Evolutionary conservation across 2,888 invertebrate species (phyloP), one percentile per base, ranked within the genome.

Genomic region (Gymnocheta viridis): DNA sequence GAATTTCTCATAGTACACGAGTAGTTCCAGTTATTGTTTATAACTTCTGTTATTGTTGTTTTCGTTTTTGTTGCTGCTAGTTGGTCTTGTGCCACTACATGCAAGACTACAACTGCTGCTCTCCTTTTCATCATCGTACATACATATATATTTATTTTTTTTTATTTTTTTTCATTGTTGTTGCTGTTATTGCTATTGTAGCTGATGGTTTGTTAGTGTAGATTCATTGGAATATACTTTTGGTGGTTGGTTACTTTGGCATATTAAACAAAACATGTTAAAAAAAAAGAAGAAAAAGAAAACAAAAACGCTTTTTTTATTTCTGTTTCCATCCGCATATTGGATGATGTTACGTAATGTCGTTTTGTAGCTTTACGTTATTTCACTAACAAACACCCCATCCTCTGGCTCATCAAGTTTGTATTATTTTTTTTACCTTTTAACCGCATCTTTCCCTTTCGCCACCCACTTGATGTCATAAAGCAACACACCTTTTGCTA

Each of bases 11-110:
- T 27, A 66, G 47, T 49, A 58, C n/a, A n/a, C 67, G 58, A 77
- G 35, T 77, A 84, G 84, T 84, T 84, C 60, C 81, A 80, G 79
- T 83, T 83, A 80, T 83, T 83, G 83, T 83, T 84, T 81, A 77
- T 84, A 84, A 80, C 84, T 77, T 83, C 19, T 82, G 67, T 62
- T 72, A 49, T 17, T 80, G 56, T 44, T 74, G 69, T 54, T 64
- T 22, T 62, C 5, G 41, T 66, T 56, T 35, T 24, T 58, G 44
- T 44, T 70, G 64, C 27, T 81, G 54, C 67, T 77, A 35, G 67
- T 56, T 76, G 32, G 66, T 70, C 66, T 64, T 77, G 60, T 77
- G 47, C 19, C 27, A 27, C 41, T 51, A 51, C 29, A 67, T 69
- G 51, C 72, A 41, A 67, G 32, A 51, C 41, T 66, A 70, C 58